Conservation (phyloP, 2,888 invertebrate genomes). For the Polia nebulosa region DNA sequence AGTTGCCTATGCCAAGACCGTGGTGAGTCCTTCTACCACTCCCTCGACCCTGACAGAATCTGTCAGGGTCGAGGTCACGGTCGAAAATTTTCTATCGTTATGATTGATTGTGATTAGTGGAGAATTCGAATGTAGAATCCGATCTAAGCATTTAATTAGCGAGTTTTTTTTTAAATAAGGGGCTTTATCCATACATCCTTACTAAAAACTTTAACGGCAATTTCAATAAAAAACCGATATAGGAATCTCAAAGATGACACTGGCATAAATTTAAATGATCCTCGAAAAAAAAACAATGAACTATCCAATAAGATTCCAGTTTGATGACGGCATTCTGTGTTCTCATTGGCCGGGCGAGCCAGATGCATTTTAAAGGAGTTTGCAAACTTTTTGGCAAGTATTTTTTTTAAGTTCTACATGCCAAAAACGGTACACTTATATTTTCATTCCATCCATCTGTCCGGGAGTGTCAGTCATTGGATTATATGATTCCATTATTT, state of each 20-base stretch:
- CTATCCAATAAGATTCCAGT: slow-evolving; percentile 40
- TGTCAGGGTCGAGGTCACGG: too few relatives aligned
- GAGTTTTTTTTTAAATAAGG: too few relatives aligned
- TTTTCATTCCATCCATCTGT: neutral
- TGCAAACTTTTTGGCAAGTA: neutral
- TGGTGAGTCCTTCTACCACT: too few relatives aligned
- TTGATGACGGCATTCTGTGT: slow-evolving; percentile 40
- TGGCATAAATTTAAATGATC: too few relatives aligned
- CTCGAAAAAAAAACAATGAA: slow-evolving; percentile 21
- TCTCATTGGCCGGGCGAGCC: slow-evolving; percentile 33
- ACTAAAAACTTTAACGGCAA: slow-evolving; percentile 5
- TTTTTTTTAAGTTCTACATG: neutral
- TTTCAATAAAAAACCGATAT: slow-evolving; percentile 21
- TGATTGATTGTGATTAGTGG: too few relatives aligned
- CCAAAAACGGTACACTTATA: neutral
- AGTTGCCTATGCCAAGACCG: too few relatives aligned
- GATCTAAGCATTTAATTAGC: too few relatives aligned
- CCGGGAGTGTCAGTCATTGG: neutral
- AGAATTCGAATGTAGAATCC: too few relatives aligned
- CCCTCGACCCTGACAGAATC: too few relatives aligned
- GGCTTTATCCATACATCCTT: neutral
- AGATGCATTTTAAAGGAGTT: slow-evolving; percentile 37
- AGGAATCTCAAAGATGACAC: slow-evolving; percentile 19
- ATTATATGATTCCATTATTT: neutral
- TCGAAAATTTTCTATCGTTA: too few relatives aligned